phyloP scores from a whole-genome alignment of 92 coral and sea anemone species.

The Actinostola sp. region DNA sequence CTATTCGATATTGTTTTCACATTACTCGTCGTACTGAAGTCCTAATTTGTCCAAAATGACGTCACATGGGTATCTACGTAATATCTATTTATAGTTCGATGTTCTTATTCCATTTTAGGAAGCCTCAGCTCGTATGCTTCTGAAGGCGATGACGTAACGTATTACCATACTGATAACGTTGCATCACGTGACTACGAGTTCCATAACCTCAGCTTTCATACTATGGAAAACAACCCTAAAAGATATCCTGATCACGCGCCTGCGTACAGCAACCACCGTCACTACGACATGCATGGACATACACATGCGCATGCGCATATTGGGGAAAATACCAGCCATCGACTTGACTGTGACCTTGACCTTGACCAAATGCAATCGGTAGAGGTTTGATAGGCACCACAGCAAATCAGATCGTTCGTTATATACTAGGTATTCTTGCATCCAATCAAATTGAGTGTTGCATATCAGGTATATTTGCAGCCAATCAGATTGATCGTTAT shows the following conservation, averaged over 20 bases:
- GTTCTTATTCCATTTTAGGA: too few relatives aligned
- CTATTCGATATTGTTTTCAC: too few relatives aligned
- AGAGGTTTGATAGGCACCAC: constrained; percentile 9
- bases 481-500: too few relatives aligned
- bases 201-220: constrained; percentile 14
- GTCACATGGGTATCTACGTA: not conserved
- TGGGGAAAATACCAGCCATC: not conserved
- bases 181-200: constrained; percentile 18
- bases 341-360: not conserved
- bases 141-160: constrained; percentile 3
- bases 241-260: constrained; percentile 2
- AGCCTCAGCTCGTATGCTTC: not conserved
- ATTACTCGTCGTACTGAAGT: too few relatives aligned
- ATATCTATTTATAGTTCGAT: not conserved
- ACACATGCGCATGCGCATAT: not conserved
- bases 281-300: constrained; percentile 4
- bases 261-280: not conserved
- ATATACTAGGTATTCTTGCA: not conserved
- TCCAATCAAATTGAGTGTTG: too few relatives aligned
- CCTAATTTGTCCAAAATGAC: too few relatives aligned
- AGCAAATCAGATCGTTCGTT: not conserved
- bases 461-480: too few relatives aligned
- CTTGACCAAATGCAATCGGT: constrained; percentile 15
- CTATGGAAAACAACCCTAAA: constrained; percentile 1
- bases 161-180: not conserved